phyloP scores from a whole-genome alignment of 2,888 invertebrate species.

The Harpalus rufipes region DNA sequence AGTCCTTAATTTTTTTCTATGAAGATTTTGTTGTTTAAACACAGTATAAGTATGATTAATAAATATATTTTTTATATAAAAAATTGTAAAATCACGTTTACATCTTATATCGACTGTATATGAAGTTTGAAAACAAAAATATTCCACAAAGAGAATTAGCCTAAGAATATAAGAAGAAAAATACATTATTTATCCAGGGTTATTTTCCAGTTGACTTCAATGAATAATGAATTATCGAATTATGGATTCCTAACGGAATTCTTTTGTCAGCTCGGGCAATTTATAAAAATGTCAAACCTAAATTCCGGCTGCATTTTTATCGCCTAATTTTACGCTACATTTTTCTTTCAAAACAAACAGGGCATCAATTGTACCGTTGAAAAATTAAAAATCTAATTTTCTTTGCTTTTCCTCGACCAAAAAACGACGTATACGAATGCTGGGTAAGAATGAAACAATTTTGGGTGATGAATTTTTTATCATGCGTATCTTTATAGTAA shows the following conservation, averaged over 20 bases:
- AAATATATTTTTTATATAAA: neutral
- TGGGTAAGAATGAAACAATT: constrained; percentile 32
- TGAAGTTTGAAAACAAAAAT: neutral
- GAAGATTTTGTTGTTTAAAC: too few species aligned
- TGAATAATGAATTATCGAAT: constrained; percentile 36
- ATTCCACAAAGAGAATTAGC: neutral
- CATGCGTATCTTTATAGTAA: constrained; percentile 28
- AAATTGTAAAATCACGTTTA: neutral
- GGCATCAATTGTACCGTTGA: constrained; percentile 24
- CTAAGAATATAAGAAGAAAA: neutral
- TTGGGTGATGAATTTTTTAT: constrained; percentile 39
- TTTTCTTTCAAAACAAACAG: constrained; percentile 45
- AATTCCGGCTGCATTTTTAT: constrained; percentile 34
- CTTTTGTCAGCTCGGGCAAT: constrained; percentile 25
- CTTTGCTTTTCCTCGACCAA: constrained; percentile 12
- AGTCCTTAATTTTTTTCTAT: too few species aligned
- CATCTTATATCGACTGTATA: neutral
- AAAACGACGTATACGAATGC: constrained; percentile 19
- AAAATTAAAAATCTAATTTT: constrained; percentile 53
- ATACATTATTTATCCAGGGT: neutral
- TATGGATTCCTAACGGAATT: constrained; percentile 6
- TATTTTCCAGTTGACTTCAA: constrained; percentile 11
- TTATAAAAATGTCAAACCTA: constrained; percentile 27
- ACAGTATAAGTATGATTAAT: too few species aligned
- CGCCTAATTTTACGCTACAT: constrained; percentile 43